Base-by-base conservation (phyloP, 2,888 invertebrate genomes). In the Zootermopsis nevadensis region DNA sequence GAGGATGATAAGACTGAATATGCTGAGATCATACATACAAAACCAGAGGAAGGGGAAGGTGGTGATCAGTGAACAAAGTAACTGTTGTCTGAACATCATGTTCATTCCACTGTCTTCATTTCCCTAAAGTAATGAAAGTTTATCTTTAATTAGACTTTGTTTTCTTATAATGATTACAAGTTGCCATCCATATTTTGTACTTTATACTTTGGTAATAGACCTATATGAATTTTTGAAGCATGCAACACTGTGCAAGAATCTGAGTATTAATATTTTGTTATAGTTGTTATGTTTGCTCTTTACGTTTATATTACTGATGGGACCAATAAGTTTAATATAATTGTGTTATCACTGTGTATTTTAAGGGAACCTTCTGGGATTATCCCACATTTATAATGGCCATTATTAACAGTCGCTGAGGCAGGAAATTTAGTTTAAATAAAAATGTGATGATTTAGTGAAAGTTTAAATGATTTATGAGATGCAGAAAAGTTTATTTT, bases 21-120 rank as follows among this genome's bases (percentile, higher is more conserved):
- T 89, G 96, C 96, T 0, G 96, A 96, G 89, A 96, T 96, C 83
- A 93, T 96, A 0, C 96, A 96, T 89, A 92, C 93, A 0, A 93
- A 93, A 15, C 42, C 74, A n/a, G 38, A 22, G 19, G 33, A 74
- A 74, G 74, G n/a, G 8, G 74, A n/a, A n/a, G 38, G 8, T 24
- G 74, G 74, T 38, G n/a, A n/a, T 27, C 60, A n/a, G n/a, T 60
- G 60, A 60, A 60, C 27, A 60, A 27, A 1, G 27, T 60, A n/a
- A 27, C 60, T 60, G 12, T n/a, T 27, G 2, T 8, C 7, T 27
- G 8, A 60, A n/a, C 60, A 8, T 27, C n/a, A 27, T 60, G 60
- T 27, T 60, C 60, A 60, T 60, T 60, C 60, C 60, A 60, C n/a
- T 12, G 0, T 27, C 27, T 60, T n/a, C 48, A 60, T 60, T 60